Base-by-base conservation (phyloP, 2,797 vertebrate genomes). In the Apogon talboti region DNA sequence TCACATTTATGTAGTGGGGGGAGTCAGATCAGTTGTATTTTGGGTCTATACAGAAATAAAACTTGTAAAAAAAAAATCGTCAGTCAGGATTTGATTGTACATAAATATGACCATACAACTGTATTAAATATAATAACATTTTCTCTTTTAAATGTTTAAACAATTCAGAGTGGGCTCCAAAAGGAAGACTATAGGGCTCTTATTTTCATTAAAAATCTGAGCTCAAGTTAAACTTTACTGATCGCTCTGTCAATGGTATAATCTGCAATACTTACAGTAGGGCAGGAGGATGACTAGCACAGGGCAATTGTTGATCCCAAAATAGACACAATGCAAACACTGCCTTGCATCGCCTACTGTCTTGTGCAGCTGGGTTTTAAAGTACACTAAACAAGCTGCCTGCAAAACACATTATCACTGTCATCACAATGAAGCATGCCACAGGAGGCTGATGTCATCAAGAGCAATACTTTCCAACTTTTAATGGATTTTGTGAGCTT, bases 381-480 rank as follows among this genome's bases (percentile, higher is more conserved):
- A 21, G 19, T 21, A 21, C 19, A 21, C 19, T 21, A 2, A 21
- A 47, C 18, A 21, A 44, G 11, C 30, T 43, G 57, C 21, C 24
- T 49, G 69, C 15, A 74, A 69, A 74, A 51, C 60, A 72, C 60
- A 38, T 68, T 75, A 62, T 58, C 70, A 64, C 75, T 65, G n/a
- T n/a, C 7, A 50, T 9, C 61, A 16, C 59, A 51, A 55, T 38
- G 16, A 58, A 18, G 13, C 24, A 59, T 51, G 62, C 42, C 53
- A 44, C 4, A 70, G 21, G 9, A 55, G 35, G 41, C 1, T 21
- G 14, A 62, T 35, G n/a, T 46, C 44, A 67, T 19, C 54, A 65
- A 74, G 51, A 73, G 71, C 44, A 42, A 21, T 5, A 51, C 7
- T 66, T 66, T 66, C 18, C 15, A 24, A 24, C 19, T 28, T 18